These are phyloP conservation scores for Meteorus colon DNA, from an alignment of 2,888 invertebrate genomes.

Conservation along the genomic window DNA sequence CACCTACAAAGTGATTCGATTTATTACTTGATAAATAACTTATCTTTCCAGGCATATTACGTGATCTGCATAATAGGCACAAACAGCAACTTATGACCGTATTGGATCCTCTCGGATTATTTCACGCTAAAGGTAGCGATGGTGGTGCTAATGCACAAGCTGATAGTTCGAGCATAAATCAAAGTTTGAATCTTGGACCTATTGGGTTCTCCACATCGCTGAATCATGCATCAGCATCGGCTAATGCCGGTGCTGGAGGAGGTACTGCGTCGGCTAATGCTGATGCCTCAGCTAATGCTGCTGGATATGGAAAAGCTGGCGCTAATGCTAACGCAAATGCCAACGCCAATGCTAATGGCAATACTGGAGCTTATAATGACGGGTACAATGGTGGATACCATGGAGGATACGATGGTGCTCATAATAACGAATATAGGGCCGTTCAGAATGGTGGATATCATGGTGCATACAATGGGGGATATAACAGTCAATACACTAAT, in stretches of 20 bases:
- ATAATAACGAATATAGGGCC: constrained; percentile 17
- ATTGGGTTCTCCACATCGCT: constrained; percentile 58
- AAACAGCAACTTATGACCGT: constrained; percentile 46
- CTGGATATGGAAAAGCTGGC: constrained; percentile 44
- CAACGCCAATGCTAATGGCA: constrained; percentile 34
- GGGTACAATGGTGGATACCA: constrained; percentile 34
- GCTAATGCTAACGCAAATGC: constrained; percentile 46
- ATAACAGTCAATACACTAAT: constrained; percentile 11
- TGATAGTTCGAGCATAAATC: constrained; percentile 54
- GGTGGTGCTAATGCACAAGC: constrained; percentile 40
- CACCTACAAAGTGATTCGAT: neutral
- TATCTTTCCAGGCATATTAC: constrained; percentile 49
- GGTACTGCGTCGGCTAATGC: constrained; percentile 49
- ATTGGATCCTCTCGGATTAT: constrained; percentile 64
- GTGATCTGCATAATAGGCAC: constrained; percentile 31
- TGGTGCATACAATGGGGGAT: constrained; percentile 31
- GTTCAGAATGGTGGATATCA: constrained; percentile 35
- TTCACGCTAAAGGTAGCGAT: constrained; percentile 47
- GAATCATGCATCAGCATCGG: constrained; percentile 56
- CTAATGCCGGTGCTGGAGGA: constrained; percentile 51
- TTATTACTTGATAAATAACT: constrained; percentile 21
- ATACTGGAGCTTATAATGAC: constrained; percentile 36
- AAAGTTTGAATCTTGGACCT: constrained; percentile 60
- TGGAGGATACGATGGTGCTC: constrained; percentile 34
- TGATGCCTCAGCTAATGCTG: constrained; percentile 44